These are phyloP conservation scores for Neoaliturus tenellus DNA, from an alignment of 2,888 invertebrate genomes.

Conservation along the genomic window DNA sequence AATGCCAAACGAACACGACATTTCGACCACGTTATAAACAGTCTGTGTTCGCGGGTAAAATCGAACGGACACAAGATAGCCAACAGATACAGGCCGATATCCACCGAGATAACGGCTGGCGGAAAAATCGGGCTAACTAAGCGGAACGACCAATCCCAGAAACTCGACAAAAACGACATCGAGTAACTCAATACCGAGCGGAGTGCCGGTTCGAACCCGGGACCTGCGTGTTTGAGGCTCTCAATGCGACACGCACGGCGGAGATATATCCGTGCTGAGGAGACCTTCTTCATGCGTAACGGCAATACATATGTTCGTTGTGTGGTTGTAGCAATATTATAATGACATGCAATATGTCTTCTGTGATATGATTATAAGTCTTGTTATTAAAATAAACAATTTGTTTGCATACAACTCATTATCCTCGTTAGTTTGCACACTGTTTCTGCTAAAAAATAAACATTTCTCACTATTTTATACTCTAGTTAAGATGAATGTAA, in stretches of 20 bases:
- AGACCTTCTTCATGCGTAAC: neutral
- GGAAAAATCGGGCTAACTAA: slow-evolving; percentile 40
- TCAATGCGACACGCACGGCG: neutral
- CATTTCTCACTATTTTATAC: too few species aligned
- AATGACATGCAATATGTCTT: too few species aligned
- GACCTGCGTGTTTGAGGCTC: neutral
- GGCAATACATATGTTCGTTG: neutral
- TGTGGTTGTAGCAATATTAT: neutral
- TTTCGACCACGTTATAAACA: neutral
- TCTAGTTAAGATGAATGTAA: too few species aligned
- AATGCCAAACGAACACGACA: neutral
- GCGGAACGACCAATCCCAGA: slow-evolving; percentile 50
- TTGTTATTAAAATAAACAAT: too few species aligned
- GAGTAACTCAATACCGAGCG: slow-evolving; percentile 37
- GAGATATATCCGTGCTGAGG: neutral
- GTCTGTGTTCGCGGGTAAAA: neutral
- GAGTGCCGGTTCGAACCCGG: neutral
- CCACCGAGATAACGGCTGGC: neutral
- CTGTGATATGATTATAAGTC: too few species aligned
- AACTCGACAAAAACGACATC: slow-evolving; percentile 49
- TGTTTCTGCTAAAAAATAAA: too few species aligned
- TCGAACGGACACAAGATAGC: neutral
- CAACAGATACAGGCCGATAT: slow-evolving; percentile 20
- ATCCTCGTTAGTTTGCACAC: too few species aligned
- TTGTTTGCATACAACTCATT: too few species aligned